These are phyloP conservation scores for Bufo bufo DNA, from an alignment of 2,113 vertebrate species.

Conservation along the genomic window DNA sequence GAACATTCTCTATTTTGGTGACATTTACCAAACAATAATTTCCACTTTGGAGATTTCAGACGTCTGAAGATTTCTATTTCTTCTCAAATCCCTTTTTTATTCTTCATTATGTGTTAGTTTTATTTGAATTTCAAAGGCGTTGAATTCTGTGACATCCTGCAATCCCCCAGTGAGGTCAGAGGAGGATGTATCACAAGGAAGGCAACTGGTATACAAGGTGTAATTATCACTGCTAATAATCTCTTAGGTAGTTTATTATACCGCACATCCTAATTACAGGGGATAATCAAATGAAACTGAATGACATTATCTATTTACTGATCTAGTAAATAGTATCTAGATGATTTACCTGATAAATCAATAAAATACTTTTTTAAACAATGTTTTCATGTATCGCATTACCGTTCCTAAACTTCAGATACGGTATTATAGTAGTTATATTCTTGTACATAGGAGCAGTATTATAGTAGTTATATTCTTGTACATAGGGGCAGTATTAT, in stretches of 20 bases:
- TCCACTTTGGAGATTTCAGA: constrained; percentile 41
- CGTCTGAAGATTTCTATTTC: constrained; percentile 6
- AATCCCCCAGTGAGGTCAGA: background rate
- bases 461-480: no score
- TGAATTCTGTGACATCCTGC: background rate
- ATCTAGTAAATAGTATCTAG: no score
- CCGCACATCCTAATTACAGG: background rate
- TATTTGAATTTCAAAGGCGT: constrained; percentile 2
- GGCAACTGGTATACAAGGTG: background rate
- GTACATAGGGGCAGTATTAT: no score
- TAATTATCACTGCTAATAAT: background rate
- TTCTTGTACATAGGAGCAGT: no score
- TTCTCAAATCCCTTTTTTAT: constrained; percentile 34
- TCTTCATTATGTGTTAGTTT: constrained; percentile 22
- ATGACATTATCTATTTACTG: no score
- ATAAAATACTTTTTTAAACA: background rate
- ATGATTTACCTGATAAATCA: no score
- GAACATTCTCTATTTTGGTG: constrained; percentile 25
- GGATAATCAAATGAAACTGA: background rate
- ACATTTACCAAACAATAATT: constrained; percentile 53
- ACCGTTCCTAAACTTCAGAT: no score
- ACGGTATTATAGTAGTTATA: background rate
- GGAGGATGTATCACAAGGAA: background rate
- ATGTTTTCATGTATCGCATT: background rate
- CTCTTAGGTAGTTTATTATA: background rate